A percentile compares a stretch with the other conserved stretches of the same genome.
Evolutionary conservation across 2,113 vertebrate genomes (phyloP).

Genomic region (Chrysemys picta): DNA sequence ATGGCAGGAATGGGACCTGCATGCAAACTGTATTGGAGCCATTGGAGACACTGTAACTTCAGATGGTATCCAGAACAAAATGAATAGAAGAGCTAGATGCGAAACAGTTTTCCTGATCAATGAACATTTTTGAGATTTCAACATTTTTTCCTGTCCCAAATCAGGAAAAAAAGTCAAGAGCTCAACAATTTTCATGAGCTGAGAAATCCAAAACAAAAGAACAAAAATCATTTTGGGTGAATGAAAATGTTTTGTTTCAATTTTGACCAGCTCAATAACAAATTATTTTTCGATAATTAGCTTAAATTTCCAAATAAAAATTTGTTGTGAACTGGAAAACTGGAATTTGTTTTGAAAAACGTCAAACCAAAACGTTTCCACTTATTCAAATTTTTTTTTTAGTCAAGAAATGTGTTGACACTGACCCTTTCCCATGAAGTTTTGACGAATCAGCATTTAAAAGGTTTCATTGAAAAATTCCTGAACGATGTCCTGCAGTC

Average conservation of each 20-base stretch:
- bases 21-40: background rate
- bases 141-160: background rate
- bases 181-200: background rate
- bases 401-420: rapidly evolving
- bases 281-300: too few relatives aligned
- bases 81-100: background rate
- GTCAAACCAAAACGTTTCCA: background rate
- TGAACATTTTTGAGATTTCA: background rate
- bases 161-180: background rate
- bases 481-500: background rate
- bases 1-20: rapidly evolving
- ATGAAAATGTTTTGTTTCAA: too few relatives aligned
- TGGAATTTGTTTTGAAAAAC: background rate
- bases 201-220: too few relatives aligned
- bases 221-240: too few relatives aligned
- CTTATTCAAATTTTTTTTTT: background rate
- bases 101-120: background rate
- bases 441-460: background rate
- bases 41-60: background rate
- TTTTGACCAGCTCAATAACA: too few relatives aligned
- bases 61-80: background rate
- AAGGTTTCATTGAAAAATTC: background rate
- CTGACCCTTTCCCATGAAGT: background rate
- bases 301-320: too few relatives aligned
- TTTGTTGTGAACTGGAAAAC: background rate